phyloP scores from a whole-genome alignment of 2,888 invertebrate species.

The Drosophila falleni region DNA sequence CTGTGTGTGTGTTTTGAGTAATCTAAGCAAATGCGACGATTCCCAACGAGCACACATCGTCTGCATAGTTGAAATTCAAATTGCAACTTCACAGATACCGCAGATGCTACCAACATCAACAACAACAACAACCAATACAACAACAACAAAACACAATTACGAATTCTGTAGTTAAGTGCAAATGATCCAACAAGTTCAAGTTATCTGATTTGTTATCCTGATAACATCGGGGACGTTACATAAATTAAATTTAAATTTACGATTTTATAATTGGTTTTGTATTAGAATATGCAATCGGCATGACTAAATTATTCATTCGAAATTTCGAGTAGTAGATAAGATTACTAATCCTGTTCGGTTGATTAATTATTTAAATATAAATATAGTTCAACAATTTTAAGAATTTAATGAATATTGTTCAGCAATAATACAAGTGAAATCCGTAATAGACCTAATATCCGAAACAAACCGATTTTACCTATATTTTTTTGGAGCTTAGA shows the following conservation, averaged over 20 bases:
- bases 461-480: no score
- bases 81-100: constrained; percentile 29
- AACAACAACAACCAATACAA: background rate
- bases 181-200: constrained; percentile 20
- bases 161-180: background rate
- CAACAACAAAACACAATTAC: background rate
- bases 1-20: constrained; percentile 34
- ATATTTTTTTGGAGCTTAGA: no score
- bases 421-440: no score
- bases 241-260: background rate
- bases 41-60: background rate
- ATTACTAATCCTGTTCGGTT: background rate
- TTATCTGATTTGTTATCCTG: background rate
- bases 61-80: constrained; percentile 44
- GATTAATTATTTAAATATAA: background rate
- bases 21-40: constrained; percentile 40
- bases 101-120: constrained; percentile 5
- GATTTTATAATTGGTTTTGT: background rate
- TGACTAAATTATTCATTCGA: background rate
- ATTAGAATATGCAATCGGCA: no score
- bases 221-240: background rate
- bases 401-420: background rate
- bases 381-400: background rate
- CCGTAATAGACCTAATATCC: no score
- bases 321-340: background rate